Percentiles rank a stretch among this genome's conserved stretches.
These are phyloP conservation scores for Platanista minor DNA, from an alignment of 2,113 vertebrate genomes.

Conservation along the genomic window DNA sequence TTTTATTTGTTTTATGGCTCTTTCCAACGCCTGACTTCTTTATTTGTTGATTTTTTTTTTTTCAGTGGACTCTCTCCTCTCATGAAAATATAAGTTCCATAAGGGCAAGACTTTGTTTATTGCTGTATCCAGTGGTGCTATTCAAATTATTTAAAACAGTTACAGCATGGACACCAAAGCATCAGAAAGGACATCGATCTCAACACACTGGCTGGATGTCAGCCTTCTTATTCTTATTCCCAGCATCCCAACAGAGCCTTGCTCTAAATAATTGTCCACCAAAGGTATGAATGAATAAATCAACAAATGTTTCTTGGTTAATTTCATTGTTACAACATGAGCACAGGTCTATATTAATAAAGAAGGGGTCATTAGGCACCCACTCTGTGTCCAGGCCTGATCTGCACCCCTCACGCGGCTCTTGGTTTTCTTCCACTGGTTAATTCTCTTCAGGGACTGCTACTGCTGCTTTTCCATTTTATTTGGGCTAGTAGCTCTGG, in stretches of 20 bases:
- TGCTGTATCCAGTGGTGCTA: neutral
- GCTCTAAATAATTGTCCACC: neutral
- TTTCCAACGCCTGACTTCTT: neutral
- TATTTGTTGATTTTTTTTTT: neutral
- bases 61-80: neutral
- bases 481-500: neutral
- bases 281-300: neutral
- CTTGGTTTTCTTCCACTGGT: neutral
- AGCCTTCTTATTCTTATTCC: neutral
- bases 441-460: neutral
- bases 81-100: neutral
- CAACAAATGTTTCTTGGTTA: neutral
- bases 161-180: neutral
- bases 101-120: neutral
- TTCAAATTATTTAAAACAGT: neutral
- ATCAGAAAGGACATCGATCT: neutral
- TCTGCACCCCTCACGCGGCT: neutral
- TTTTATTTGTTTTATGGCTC: neutral
- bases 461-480: neutral
- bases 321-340: neutral
- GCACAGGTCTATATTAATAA: neutral
- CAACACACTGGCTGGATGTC: neutral
- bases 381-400: neutral
- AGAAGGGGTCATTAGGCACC: neutral
- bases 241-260: neutral